Evolutionary conservation across 2,797 vertebrate genomes (phyloP).

Genomic region (Anas acuta): DNA sequence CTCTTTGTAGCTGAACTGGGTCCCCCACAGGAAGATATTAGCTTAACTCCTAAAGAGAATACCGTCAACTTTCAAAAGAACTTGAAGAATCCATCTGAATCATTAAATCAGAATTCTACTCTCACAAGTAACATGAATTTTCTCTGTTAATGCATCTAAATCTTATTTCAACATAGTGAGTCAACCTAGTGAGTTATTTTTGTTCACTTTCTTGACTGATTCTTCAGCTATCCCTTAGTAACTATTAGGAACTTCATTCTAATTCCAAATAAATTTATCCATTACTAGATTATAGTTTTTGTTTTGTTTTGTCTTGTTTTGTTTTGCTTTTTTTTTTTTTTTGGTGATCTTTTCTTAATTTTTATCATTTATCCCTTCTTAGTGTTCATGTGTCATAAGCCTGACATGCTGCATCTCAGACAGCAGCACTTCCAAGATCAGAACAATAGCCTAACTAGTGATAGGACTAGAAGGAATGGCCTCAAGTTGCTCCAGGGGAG

Average conservation of each 20-base stretch:
- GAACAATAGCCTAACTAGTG: no score
- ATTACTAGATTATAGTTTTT: neutral
- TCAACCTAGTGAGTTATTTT: neutral
- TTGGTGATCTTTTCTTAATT: neutral
- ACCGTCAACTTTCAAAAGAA: neutral
- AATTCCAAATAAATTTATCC: neutral
- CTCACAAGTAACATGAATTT: neutral
- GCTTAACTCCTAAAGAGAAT: neutral
- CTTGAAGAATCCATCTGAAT: neutral
- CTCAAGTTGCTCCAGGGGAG: no score
- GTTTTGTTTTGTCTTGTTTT: neutral
- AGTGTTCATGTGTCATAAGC: neutral
- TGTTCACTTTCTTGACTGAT: neutral
- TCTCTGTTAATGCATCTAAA: neutral
- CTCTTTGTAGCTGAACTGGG: neutral
- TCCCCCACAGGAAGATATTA: neutral
- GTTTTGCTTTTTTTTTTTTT: neutral
- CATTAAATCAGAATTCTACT: neutral
- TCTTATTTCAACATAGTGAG: neutral
- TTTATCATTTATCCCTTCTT: neutral
- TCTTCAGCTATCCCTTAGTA: neutral
- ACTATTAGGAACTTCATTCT: neutral
- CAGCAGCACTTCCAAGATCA: neutral
- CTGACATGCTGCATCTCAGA: neutral
- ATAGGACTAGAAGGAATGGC: no score